Percentiles rank a stretch among this genome's conserved stretches.
These are phyloP conservation scores for Condylura cristata DNA, from an alignment of 2,113 vertebrate species.

Conservation along the genomic window DNA sequence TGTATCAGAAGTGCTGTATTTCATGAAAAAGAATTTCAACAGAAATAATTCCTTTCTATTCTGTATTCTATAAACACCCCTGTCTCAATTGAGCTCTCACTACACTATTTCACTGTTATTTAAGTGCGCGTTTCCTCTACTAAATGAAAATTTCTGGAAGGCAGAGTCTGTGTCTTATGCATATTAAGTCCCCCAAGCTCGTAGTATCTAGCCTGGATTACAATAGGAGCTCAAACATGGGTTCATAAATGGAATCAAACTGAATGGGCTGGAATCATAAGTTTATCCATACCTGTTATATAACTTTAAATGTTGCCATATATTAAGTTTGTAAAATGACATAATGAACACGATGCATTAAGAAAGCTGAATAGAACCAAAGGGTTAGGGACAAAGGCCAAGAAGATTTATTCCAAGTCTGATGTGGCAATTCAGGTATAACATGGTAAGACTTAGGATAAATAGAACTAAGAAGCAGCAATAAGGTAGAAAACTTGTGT, in stretches of 20 bases:
- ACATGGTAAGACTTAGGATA: not conserved
- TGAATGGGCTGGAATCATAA: not conserved
- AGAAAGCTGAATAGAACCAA: not conserved
- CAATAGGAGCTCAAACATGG: not conserved
- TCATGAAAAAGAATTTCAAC: not conserved
- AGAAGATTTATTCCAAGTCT: not conserved
- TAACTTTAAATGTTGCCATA: not conserved
- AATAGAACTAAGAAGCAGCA: not conserved
- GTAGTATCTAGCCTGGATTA: not conserved
- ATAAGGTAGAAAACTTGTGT: not conserved
- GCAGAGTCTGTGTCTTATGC: not conserved
- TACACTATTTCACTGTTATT: not conserved
- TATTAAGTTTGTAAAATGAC: not conserved
- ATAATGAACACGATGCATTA: not conserved
- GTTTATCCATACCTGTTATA: not conserved
- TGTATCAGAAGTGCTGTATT: not conserved
- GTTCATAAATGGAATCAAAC: not conserved
- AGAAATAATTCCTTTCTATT: not conserved
- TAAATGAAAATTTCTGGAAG: not conserved
- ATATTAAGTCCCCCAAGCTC: not conserved
- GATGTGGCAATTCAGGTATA: not conserved
- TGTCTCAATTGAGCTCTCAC: not conserved
- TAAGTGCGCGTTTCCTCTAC: not conserved
- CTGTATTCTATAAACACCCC: not conserved
- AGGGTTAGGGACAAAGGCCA: not conserved